Percentiles rank a stretch among this genome's conserved stretches.
phyloP scores from a whole-genome alignment of 2,797 vertebrate genomes.

The Schizopygopsis pylzovi region DNA sequence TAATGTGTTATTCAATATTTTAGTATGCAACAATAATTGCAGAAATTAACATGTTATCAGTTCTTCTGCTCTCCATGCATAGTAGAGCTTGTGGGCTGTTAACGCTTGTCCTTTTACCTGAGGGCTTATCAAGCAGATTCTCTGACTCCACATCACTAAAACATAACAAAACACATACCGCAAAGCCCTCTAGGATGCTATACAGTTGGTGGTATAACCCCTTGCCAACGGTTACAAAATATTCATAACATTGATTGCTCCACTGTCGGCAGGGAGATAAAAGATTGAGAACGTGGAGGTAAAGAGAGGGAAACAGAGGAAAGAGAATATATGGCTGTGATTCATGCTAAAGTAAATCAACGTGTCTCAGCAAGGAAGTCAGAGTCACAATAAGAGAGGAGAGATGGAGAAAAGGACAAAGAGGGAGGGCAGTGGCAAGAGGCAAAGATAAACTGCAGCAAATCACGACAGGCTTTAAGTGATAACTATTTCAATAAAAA shows the following conservation, averaged over 20 bases:
- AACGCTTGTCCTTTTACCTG: not conserved
- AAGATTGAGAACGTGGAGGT: slow-evolving; percentile 34
- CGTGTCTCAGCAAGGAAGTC: not conserved
- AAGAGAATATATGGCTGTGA: not conserved
- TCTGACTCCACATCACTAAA: slow-evolving; percentile 21
- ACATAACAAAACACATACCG: not conserved
- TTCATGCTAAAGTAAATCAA: slow-evolving; percentile 21
- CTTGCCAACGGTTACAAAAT: slow-evolving; percentile 23
- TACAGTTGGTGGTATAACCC: not conserved
- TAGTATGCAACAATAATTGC: not conserved
- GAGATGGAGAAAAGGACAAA: not conserved
- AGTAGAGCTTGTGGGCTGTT: not conserved
- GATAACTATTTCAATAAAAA: slow-evolving; percentile 4
- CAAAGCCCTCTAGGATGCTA: not conserved
- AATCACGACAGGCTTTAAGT: not conserved
- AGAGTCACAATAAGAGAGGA: slow-evolving; percentile 1
- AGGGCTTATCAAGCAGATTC: not conserved
- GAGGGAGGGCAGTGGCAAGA: not conserved
- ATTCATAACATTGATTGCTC: slow-evolving; percentile 41
- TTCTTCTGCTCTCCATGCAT: not conserved
- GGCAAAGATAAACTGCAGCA: slow-evolving; percentile 24
- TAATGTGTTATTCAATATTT: not conserved
- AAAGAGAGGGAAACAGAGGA: not conserved
- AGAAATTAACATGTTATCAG: not conserved
- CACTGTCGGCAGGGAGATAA: not conserved